Base-by-base conservation (phyloP, 2,888 invertebrate genomes). In the Caenorhabditis uteleia region DNA sequence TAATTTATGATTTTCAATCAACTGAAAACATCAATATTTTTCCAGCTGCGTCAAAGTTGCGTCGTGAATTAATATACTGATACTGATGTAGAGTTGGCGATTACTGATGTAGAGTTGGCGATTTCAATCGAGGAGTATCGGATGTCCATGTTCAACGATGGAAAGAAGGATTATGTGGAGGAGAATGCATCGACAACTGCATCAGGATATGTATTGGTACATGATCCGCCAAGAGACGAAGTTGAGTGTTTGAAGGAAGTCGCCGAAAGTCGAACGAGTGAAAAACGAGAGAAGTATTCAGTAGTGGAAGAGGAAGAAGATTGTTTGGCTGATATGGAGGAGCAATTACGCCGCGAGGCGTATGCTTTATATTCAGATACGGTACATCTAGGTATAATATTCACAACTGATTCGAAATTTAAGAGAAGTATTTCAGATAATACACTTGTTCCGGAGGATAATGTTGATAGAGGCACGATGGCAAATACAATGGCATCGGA, bases 331-430 rank as follows among this genome's bases (percentile, higher is more conserved):
- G n/a, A 55, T 39, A 36, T 47, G 50, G 58, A 54, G 10, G 58
- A 65, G 16, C 50, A 54, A 23, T 53, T 57, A 8, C 48, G 48
- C 36, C 36, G 51, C 10, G 65, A 65, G 25, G 65, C 65, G 2
- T 54, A 51, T 27, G 65, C 65, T 4, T 45, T 54, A 45, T 65
- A 59, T 42, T 65, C 65, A 0, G 65, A 65, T 7, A 65, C 65
- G 7, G 54, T 65, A 38, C 65, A 59, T 36, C 20, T 65, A 33
- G 33, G n/a, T n/a, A n/a, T 26, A 43, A 43, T 21, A 27, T 27
- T 43, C n/a, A n/a, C n/a, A n/a, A n/a, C n/a, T n/a, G n/a, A n/a
- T n/a, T n/a, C n/a, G n/a, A n/a, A n/a, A n/a, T n/a, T n/a, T n/a
- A n/a, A n/a, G n/a, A n/a, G n/a, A n/a, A n/a, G n/a, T n/a, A n/a